phyloP scores from a whole-genome alignment of 2,797 vertebrate genomes.

The Enteromius mattozi region DNA sequence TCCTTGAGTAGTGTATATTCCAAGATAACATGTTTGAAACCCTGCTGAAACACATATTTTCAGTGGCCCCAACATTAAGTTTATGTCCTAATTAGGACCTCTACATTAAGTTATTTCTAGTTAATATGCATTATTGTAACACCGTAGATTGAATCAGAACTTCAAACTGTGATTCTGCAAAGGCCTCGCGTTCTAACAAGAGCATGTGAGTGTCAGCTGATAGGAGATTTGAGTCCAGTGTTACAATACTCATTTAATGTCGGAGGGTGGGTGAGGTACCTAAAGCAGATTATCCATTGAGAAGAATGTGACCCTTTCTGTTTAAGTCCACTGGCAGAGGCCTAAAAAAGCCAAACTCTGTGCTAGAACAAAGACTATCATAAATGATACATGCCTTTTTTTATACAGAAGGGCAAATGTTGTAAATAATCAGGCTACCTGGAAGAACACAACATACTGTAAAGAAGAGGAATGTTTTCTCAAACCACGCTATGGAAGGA shows the following conservation, averaged over 20 bases:
- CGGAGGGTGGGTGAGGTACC: conserved; percentile 59
- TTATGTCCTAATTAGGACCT: neutral
- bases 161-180: conserved; percentile 29
- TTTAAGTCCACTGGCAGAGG: conserved; percentile 51
- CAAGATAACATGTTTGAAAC: neutral
- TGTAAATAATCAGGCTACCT: conserved; percentile 28
- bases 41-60: neutral
- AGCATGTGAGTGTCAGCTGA: conserved; percentile 79
- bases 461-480: conserved; percentile 15
- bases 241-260: conserved; percentile 61
- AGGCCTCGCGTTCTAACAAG: conserved; percentile 35
- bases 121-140: neutral
- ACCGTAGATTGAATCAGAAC: neutral
- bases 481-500: neutral
- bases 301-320: conserved; percentile 74
- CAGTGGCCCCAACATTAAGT: neutral
- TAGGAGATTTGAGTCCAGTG: conserved; percentile 65
- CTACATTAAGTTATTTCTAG: neutral
- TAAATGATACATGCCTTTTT: conserved; percentile 49
- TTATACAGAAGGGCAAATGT: conserved; percentile 29
- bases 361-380: conserved; percentile 59
- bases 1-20: neutral
- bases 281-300: conserved; percentile 69
- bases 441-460: conserved; percentile 4
- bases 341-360: conserved; percentile 60